These are phyloP conservation scores for Pundamilia nyererei DNA, from an alignment of 2,113 vertebrate species.

Conservation along the genomic window DNA sequence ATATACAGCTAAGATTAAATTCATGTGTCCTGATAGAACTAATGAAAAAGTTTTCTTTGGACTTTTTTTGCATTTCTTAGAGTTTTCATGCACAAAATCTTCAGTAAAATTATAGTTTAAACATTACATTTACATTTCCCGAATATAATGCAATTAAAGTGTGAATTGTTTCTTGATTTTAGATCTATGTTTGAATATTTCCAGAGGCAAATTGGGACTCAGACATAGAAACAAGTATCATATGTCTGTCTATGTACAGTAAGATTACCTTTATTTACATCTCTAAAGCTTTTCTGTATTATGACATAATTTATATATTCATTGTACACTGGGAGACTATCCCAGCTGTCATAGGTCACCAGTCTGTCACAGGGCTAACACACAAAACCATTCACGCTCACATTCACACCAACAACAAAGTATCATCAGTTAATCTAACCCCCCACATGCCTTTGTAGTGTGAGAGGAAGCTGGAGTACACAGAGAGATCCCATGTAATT, in stretches of 20 bases:
- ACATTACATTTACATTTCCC: background rate
- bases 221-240: background rate
- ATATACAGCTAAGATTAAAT: background rate
- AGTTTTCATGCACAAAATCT: background rate
- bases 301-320: background rate
- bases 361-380: background rate
- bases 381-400: background rate
- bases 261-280: background rate
- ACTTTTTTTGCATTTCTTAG: background rate
- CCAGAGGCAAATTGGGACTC: background rate
- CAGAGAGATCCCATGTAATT: background rate
- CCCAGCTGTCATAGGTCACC: background rate
- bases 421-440: background rate
- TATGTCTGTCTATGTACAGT: background rate
- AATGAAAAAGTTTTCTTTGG: background rate
- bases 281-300: background rate
- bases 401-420: background rate
- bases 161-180: background rate
- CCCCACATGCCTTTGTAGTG: background rate
- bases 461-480: background rate
- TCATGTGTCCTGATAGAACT: background rate
- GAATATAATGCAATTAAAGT: background rate
- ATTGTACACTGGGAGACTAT: background rate
- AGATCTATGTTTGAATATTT: background rate
- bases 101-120: background rate